Conservation (phyloP, 1,140 invertebrate genomes). For the Venustaconcha ellipsiformis region DNA sequence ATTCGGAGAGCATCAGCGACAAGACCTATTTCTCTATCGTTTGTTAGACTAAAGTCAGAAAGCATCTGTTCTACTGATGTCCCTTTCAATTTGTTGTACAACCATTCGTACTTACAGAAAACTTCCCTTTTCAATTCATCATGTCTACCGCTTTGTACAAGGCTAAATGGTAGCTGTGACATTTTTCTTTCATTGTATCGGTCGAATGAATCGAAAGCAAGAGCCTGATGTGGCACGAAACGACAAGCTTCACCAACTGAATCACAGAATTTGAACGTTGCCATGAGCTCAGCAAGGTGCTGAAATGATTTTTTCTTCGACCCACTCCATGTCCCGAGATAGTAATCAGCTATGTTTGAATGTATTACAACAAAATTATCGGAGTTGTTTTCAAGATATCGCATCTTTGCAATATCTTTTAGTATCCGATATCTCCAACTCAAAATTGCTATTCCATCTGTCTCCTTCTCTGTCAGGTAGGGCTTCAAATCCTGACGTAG, state of each 20-base stretch:
- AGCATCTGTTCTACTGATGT: slow-evolving; percentile 51
- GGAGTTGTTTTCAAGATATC: slow-evolving; percentile 95
- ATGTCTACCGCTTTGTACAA: slow-evolving; percentile 37
- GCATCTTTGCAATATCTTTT: slow-evolving; percentile 74
- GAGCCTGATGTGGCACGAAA: slow-evolving; percentile 92
- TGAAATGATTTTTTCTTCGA: slow-evolving; percentile 91
- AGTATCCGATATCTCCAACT: slow-evolving; percentile 57
- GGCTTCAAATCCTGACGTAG: slow-evolving; percentile 91
- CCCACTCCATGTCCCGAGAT: slow-evolving; percentile 92
- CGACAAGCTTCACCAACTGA: slow-evolving; percentile 92
- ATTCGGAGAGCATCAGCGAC: slow-evolving; percentile 59
- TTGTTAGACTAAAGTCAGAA: slow-evolving; percentile 62
- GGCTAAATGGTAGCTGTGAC: slow-evolving; percentile 46
- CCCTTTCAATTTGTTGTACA: slow-evolving; percentile 48
- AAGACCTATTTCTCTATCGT: slow-evolving; percentile 71
- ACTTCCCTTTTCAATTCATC: slow-evolving; percentile 40
- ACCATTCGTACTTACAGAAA: slow-evolving; percentile 58
- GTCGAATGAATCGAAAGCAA: slow-evolving; percentile 79
- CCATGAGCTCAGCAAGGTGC: slow-evolving; percentile 89
- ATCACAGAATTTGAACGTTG: slow-evolving; percentile 69
- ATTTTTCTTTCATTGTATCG: slow-evolving; percentile 56
- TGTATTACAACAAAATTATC: slow-evolving; percentile 90
- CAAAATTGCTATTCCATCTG: slow-evolving; percentile 74
- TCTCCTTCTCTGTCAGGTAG: slow-evolving; percentile 94
- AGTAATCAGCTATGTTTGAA: slow-evolving; percentile 97